Evolutionary conservation across 2,888 invertebrate genomes (phyloP), one percentile per base, ranked within the genome.

Genomic region (Blastobasis adustella): DNA sequence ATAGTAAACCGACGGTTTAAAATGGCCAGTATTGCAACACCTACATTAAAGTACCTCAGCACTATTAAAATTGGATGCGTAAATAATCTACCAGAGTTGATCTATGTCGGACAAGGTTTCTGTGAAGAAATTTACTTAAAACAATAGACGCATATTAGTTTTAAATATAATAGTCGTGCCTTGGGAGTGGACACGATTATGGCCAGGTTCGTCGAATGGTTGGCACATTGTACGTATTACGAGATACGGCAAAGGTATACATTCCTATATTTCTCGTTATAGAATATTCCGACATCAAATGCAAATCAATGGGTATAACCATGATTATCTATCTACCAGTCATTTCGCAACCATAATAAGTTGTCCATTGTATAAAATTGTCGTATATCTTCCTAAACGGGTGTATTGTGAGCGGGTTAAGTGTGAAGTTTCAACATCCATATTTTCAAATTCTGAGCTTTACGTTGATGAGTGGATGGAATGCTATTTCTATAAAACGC

Each of bases 21-120:
- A 55, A 51, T 58, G 37, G 23, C 23, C 37, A 6, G 54, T 65
- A 56, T 63, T 55, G 65, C 55, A 68, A 68, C 49, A 50, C 44
- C 47, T 45, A 54, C 58, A 55, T 49, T 47, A 47, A 52, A 49
- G 45, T 49, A 46, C 48, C 23, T 46, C 23, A 23, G 23, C 23
- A 8, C 44, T 53, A 53, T 53, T 52, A 53, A 53, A 49, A 47
- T 45, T 45, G 10, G 46, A 52, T 49, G 49, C 52, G 46, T 46
- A 10, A n/a, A 43, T 43, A 43, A 43, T 43, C 10, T 5, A 10
- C 8, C 23, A 45, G 6, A 45, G n/a, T 8, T 45, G 45, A 10
- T 23, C 23, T 45, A 45, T 23, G 23, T 10, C 8, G 23, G 10
- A 23, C 45, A 45, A 45, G 36, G 10, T 49, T 37, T 38, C 45